These are phyloP conservation scores for Bombus fervidus DNA, from an alignment of 1,140 invertebrate genomes.

Conservation along the genomic window DNA sequence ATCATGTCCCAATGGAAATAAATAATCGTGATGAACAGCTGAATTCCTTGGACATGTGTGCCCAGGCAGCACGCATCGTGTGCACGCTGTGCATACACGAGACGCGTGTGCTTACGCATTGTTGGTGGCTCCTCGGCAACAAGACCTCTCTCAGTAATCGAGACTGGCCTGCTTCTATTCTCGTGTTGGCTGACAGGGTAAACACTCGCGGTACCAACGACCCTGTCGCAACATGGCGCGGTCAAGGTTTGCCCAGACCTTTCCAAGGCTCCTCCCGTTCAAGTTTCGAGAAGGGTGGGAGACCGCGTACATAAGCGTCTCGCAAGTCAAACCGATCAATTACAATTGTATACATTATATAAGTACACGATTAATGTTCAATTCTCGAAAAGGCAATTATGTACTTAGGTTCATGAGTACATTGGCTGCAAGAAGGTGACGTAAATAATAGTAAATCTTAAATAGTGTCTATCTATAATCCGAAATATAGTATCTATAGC, in stretches of 20 bases:
- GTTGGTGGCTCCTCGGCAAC: slow-evolving; percentile 52
- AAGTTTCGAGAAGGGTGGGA: slow-evolving; percentile 4
- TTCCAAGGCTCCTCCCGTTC: slow-evolving; percentile 43
- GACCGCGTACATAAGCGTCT: too few relatives aligned
- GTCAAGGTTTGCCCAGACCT: slow-evolving; percentile 71
- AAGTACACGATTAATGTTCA: too few relatives aligned
- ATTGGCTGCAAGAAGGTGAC: too few relatives aligned
- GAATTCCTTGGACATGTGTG: not conserved
- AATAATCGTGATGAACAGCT: not conserved
- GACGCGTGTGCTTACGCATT: slow-evolving; percentile 15
- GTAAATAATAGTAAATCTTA: too few relatives aligned
- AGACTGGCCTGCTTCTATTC: slow-evolving; percentile 70
- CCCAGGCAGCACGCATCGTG: not conserved
- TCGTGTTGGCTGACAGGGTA: slow-evolving; percentile 65
- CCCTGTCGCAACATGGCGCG: slow-evolving; percentile 65
- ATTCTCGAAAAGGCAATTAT: too few relatives aligned
- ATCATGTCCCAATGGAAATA: not conserved
- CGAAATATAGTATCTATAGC: too few relatives aligned
- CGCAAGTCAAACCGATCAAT: too few relatives aligned
- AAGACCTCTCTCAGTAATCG: slow-evolving; percentile 57
- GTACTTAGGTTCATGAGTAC: too few relatives aligned
- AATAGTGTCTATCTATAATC: too few relatives aligned
- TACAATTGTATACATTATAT: too few relatives aligned
- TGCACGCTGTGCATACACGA: not conserved
- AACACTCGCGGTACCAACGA: slow-evolving; percentile 68